Evolutionary conservation across 2,888 invertebrate genomes (phyloP).

Genomic region (Cosmopolites sordidus): DNA sequence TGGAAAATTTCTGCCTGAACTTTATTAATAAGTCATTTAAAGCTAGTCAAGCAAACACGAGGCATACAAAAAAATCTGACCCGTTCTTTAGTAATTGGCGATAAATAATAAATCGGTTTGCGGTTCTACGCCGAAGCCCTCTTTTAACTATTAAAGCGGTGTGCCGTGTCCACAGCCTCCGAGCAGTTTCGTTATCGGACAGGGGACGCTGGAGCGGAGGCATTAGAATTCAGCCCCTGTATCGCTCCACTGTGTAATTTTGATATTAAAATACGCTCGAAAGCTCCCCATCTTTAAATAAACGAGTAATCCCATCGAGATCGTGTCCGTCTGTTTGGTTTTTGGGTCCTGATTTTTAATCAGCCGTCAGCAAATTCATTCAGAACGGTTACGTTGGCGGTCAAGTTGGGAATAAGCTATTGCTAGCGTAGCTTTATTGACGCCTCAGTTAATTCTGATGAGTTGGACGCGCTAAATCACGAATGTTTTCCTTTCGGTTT

Average conservation of each 20-base stretch:
- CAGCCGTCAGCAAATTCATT: neutral
- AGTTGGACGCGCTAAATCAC: neutral
- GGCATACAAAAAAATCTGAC: neutral
- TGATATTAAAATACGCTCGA: constrained; percentile 2
- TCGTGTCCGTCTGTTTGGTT: neutral
- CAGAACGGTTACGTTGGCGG: too few relatives aligned
- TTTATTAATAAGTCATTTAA: too few relatives aligned
- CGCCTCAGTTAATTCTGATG: neutral
- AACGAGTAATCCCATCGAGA: neutral
- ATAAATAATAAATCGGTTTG: constrained; percentile 16
- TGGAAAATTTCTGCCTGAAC: too few relatives aligned
- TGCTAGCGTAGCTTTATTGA: neutral
- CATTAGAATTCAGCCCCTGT: neutral
- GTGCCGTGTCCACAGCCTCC: neutral
- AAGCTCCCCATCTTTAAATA: neutral
- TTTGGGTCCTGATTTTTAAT: neutral
- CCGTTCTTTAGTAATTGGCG: constrained; percentile 14
- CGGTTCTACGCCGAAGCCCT: neutral
- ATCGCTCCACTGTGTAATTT: neutral
- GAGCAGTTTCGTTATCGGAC: neutral
- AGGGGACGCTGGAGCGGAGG: neutral
- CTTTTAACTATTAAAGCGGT: neutral
- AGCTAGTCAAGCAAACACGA: too few relatives aligned
- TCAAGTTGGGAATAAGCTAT: neutral
- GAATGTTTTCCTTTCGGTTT: too few relatives aligned